These are phyloP conservation scores for Nannospalax galili DNA, from an alignment of 2,113 vertebrate genomes.

Conservation along the genomic window DNA sequence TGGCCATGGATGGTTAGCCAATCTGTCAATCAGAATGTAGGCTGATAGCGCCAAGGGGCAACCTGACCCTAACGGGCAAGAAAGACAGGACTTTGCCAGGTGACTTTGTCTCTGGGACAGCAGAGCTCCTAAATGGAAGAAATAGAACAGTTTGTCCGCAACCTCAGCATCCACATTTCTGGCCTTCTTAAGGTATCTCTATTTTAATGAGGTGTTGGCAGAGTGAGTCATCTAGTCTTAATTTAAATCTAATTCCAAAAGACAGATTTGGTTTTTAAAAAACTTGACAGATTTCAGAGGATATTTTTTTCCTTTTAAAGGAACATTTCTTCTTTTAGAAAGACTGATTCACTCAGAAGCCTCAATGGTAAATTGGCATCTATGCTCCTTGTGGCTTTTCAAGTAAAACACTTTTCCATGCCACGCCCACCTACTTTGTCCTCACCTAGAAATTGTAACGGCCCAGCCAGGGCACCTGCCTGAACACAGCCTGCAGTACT, in stretches of 20 bases:
- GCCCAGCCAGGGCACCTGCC: slow-evolving; percentile 10
- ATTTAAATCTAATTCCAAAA: slow-evolving; percentile 75
- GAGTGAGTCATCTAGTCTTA: slow-evolving; percentile 67
- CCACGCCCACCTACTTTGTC: neutral
- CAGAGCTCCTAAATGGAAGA: neutral
- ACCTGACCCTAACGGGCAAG: slow-evolving; percentile 32
- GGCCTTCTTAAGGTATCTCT: slow-evolving; percentile 55
- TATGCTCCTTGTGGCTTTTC: slow-evolving; percentile 41
- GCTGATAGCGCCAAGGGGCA: neutral
- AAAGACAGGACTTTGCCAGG: neutral
- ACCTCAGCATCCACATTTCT: neutral
- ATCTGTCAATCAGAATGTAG: slow-evolving; percentile 45
- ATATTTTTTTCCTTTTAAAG: slow-evolving; percentile 61
- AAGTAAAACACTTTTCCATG: slow-evolving; percentile 19
- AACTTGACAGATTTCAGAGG: slow-evolving; percentile 56
- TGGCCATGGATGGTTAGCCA: slow-evolving; percentile 53
- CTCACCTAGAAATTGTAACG: neutral
- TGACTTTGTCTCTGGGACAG: slow-evolving; percentile 36
- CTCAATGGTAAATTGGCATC: slow-evolving; percentile 52
- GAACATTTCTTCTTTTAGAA: slow-evolving; percentile 70
- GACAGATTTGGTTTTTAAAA: slow-evolving; percentile 22
- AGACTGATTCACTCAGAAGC: slow-evolving; percentile 62
- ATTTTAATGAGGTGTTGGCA: slow-evolving; percentile 62
- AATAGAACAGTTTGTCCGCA: neutral
- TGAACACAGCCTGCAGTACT: slow-evolving; percentile 17